Percentiles rank a stretch among this genome's conserved stretches.
These are phyloP conservation scores for Cheilinus undulatus DNA, from an alignment of 2,113 vertebrate species.

Conservation along the genomic window DNA sequence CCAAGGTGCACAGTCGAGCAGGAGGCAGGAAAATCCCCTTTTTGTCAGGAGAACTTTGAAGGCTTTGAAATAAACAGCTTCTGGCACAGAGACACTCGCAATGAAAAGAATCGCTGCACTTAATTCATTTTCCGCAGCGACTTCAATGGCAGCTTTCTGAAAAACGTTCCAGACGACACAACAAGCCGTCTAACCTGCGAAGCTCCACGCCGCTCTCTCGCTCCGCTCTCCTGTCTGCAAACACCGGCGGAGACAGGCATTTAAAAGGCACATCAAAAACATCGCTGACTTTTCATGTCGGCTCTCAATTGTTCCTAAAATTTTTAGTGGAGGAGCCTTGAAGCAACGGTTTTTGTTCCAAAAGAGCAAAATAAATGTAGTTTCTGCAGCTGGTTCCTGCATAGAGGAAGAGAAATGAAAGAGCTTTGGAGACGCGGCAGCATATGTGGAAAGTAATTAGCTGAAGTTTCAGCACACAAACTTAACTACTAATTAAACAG, in stretches of 20 bases:
- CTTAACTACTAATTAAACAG: slow-evolving; percentile 87
- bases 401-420: slow-evolving; percentile 33
- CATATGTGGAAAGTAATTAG: slow-evolving; percentile 91
- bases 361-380: slow-evolving; percentile 75
- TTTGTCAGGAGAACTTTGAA: slow-evolving; percentile 35
- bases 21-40: slow-evolving; percentile 35
- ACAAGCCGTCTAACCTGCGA: slow-evolving; percentile 29
- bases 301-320: slow-evolving; percentile 13
- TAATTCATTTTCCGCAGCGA: slow-evolving; percentile 53
- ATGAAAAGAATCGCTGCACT: slow-evolving; percentile 42
- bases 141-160: slow-evolving; percentile 38
- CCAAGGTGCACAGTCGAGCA: slow-evolving; percentile 2
- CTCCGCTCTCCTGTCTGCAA: slow-evolving; percentile 17
- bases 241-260: background rate
- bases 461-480: slow-evolving; percentile 88
- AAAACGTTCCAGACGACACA: slow-evolving; percentile 47
- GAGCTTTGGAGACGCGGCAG: slow-evolving; percentile 82
- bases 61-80: slow-evolving; percentile 42
- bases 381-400: slow-evolving; percentile 79
- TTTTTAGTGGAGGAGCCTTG: slow-evolving; percentile 8
- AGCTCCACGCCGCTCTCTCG: background rate
- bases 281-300: slow-evolving; percentile 14
- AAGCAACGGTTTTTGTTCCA: background rate
- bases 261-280: slow-evolving; percentile 24
- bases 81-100: slow-evolving; percentile 30